Evolutionary conservation across 2,113 vertebrate species (phyloP).

Genomic region (Gracilinanus agilis): DNA sequence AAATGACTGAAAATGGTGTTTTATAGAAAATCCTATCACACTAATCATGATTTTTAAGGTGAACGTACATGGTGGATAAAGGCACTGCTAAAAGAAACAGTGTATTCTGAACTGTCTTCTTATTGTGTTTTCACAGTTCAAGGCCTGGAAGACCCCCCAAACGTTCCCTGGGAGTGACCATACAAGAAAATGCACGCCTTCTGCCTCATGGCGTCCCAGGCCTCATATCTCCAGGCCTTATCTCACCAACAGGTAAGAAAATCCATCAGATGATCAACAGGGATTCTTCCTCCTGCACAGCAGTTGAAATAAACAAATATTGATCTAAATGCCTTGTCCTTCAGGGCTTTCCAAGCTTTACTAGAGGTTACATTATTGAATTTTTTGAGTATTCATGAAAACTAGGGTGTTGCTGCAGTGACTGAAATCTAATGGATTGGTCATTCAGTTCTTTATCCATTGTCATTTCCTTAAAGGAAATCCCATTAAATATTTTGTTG

Average conservation of each 20-base stretch:
- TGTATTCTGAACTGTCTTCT: conserved; percentile 69
- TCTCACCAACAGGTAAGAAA: conserved; percentile 93
- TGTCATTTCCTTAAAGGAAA: conserved; percentile 80
- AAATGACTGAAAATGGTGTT: conserved; percentile 23
- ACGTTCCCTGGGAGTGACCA: conserved; percentile 89
- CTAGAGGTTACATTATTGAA: conserved; percentile 88
- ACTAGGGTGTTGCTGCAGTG: conserved; percentile 75
- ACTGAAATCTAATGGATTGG: conserved; percentile 81
- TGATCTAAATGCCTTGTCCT: conserved; percentile 87
- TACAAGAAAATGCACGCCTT: conserved; percentile 90
- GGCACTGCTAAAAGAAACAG: conserved; percentile 49
- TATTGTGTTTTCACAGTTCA: conserved; percentile 87
- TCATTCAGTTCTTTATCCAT: conserved; percentile 83
- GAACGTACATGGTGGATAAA: conserved; percentile 46
- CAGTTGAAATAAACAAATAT: conserved; percentile 89
- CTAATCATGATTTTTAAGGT: conserved; percentile 7
- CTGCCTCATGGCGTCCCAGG: conserved; percentile 91
- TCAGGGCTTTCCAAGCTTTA: conserved; percentile 85
- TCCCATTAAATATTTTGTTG: conserved; percentile 77
- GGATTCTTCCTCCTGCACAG: conserved; percentile 77
- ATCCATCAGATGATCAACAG: conserved; percentile 75
- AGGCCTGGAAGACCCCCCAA: conserved; percentile 95
- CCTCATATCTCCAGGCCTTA: conserved; percentile 93
- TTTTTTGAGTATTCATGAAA: conserved; percentile 82
- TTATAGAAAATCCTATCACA: conserved; percentile 43